phyloP scores from a whole-genome alignment of 2,888 invertebrate genomes.

The Amphipyra tragopoginis region DNA sequence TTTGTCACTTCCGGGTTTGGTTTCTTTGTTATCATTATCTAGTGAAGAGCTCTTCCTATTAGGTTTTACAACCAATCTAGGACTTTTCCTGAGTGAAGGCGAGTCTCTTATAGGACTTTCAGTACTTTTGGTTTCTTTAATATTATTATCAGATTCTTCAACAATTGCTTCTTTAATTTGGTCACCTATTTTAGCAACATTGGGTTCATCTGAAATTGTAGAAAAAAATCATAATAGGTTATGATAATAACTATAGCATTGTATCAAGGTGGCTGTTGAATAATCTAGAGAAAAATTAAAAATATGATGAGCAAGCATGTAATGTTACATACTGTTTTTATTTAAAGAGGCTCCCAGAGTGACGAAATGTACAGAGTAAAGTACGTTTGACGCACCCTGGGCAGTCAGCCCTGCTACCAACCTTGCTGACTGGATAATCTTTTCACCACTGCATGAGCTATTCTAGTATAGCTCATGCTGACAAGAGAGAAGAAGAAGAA shows the following conservation, averaged over 20 bases:
- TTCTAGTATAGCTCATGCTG: too few relatives aligned
- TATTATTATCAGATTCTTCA: slow-evolving; percentile 68
- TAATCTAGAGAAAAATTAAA: too few relatives aligned
- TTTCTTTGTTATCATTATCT: slow-evolving; percentile 48
- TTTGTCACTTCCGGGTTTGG: slow-evolving; percentile 28
- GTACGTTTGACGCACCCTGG: too few relatives aligned
- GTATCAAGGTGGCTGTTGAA: too few relatives aligned
- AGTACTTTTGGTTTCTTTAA: slow-evolving; percentile 61
- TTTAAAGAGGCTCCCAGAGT: too few relatives aligned
- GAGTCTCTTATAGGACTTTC: slow-evolving; percentile 44
- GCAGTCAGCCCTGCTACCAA: too few relatives aligned
- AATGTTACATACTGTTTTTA: too few relatives aligned
- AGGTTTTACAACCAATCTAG: slow-evolving; percentile 63
- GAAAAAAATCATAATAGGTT: slow-evolving; percentile 14
- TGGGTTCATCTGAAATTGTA: slow-evolving; percentile 63
- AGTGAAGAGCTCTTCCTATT: slow-evolving; percentile 51
- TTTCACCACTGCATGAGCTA: too few relatives aligned
- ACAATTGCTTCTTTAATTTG: slow-evolving; percentile 65
- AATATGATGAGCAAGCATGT: too few relatives aligned
- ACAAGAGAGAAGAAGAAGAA: too few relatives aligned
- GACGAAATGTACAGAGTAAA: too few relatives aligned
- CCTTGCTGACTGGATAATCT: too few relatives aligned
- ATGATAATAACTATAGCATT: background rate
- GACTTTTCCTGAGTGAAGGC: slow-evolving; percentile 62
- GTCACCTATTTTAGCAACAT: slow-evolving; percentile 53